Conservation (phyloP, 2,888 invertebrate genomes). For the Adela reaumurella region DNA sequence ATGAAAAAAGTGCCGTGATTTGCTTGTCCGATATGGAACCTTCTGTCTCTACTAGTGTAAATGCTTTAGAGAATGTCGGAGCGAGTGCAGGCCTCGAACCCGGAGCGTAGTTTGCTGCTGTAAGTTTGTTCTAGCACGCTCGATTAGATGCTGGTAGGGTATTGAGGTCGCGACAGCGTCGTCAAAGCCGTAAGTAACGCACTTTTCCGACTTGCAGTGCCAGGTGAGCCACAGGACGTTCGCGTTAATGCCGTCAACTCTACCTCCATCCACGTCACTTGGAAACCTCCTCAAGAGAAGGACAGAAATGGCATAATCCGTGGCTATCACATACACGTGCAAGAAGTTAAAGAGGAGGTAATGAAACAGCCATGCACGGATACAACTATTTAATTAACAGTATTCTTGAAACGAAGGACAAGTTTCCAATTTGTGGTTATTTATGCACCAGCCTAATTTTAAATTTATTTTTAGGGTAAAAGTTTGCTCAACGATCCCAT, state of each 20-base stretch:
- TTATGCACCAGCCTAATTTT: neutral
- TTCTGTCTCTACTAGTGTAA: neutral
- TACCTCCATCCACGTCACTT: constrained; percentile 90
- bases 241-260: constrained; percentile 88
- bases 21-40: neutral
- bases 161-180: constrained; percentile 34
- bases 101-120: constrained; percentile 22
- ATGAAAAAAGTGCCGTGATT: neutral
- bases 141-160: constrained; percentile 57
- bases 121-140: constrained; percentile 29
- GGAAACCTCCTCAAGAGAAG: constrained; percentile 90
- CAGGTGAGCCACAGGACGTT: constrained; percentile 94
- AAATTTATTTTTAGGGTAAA: constrained; percentile 52
- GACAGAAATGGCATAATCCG: constrained; percentile 94
- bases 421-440: constrained; percentile 7
- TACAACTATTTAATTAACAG: too few relatives aligned
- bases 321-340: constrained; percentile 95
- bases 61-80: neutral
- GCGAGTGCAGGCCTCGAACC: neutral
- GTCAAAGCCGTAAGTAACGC: constrained; percentile 9
- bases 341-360: constrained; percentile 85
- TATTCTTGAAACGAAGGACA: too few relatives aligned
- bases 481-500: constrained; percentile 83
- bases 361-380: too few relatives aligned
- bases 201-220: constrained; percentile 69